Conservation (phyloP, 2,888 invertebrate genomes). For the Synanthedon tipuliformis region DNA sequence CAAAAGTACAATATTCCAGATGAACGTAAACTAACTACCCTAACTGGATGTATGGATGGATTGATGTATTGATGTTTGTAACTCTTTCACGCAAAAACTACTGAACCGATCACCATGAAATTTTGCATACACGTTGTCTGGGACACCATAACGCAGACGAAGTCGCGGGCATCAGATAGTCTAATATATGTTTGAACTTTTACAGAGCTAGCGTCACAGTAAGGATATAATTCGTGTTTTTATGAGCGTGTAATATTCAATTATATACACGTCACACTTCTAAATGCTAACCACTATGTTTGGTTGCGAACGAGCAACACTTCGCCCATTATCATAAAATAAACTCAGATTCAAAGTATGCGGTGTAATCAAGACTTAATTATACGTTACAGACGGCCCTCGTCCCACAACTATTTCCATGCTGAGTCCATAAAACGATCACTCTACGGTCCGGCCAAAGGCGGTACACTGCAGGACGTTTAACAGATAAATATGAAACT, state of each 20-base stretch:
- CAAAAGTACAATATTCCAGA: too few relatives aligned
- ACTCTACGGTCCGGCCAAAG: conserved; percentile 3
- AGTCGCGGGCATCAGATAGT: too few relatives aligned
- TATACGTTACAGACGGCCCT: conserved; percentile 15
- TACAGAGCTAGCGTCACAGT: too few relatives aligned
- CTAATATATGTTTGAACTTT: too few relatives aligned
- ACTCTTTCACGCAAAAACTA: too few relatives aligned
- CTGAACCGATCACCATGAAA: too few relatives aligned
- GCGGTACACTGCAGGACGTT: not conserved
- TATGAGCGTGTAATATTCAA: conserved; percentile 15
- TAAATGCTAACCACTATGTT: conserved; percentile 17
- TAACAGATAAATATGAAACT: too few relatives aligned
- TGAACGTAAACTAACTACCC: too few relatives aligned
- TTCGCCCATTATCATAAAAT: conserved; percentile 20
- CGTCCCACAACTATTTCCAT: conserved; percentile 6
- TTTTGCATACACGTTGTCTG: too few relatives aligned
- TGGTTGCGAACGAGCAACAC: conserved; percentile 14
- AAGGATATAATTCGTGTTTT: not conserved
- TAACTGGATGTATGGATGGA: too few relatives aligned
- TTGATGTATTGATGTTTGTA: too few relatives aligned
- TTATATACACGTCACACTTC: conserved; percentile 7
- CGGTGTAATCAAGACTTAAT: conserved; percentile 27
- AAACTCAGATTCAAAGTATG: conserved; percentile 18
- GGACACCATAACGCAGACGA: too few relatives aligned
- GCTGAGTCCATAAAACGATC: conserved; percentile 16